phyloP scores from a whole-genome alignment of 2,113 vertebrate genomes.

The Isurus oxyrinchus region DNA sequence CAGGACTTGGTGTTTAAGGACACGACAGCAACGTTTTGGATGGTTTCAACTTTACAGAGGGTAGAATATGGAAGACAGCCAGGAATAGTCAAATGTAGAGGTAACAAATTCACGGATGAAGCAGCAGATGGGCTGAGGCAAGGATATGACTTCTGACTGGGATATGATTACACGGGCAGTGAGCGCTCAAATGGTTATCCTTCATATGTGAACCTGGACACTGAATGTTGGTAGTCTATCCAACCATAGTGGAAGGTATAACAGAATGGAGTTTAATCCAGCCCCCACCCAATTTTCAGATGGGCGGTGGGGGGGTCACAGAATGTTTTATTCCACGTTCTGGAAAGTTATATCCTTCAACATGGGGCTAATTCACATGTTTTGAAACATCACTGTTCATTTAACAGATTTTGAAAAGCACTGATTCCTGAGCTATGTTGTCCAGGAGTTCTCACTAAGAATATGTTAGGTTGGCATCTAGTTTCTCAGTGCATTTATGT shows the following conservation, averaged over 20 bases:
- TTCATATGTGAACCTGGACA: not conserved
- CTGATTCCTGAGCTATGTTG: not conserved
- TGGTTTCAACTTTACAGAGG: too few species aligned
- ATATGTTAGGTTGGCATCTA: not conserved
- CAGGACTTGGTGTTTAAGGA: too few species aligned
- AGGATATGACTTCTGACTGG: not conserved
- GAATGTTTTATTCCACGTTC: not conserved
- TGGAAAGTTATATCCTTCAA: not conserved
- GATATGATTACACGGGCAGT: not conserved
- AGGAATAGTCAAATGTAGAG: too few species aligned
- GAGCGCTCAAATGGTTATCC: not conserved
- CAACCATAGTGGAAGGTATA: not conserved
- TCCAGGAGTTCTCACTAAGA: not conserved
- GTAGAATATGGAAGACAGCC: too few species aligned
- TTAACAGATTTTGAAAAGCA: not conserved
- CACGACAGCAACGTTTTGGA: too few species aligned
- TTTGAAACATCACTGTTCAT: not conserved
- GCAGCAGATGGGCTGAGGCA: too few species aligned
- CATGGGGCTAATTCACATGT: not conserved
- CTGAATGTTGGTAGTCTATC: not conserved
- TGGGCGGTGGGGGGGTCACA: not conserved
- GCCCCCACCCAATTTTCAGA: not conserved
- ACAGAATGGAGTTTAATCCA: not conserved
- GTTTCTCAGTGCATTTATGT: not conserved
- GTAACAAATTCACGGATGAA: too few species aligned